Evolutionary conservation across 2,113 vertebrate genomes (phyloP), one percentile per base, ranked within the genome.

Genomic region (Motacilla tschutschensis): DNA sequence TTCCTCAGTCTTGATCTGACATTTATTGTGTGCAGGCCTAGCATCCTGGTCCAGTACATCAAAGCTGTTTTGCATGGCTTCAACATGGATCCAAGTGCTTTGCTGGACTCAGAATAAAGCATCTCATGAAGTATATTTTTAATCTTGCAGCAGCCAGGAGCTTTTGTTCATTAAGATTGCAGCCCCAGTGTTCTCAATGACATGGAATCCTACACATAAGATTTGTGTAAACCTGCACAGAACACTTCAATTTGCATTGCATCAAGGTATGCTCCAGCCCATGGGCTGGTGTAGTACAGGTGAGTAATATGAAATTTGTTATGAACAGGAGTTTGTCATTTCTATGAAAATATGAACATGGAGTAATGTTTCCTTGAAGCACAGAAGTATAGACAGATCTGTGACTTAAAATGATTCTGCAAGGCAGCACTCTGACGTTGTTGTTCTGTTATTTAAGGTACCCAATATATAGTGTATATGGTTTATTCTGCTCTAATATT

Each of bases 141-240:
- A 22, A 40, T 21, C 35, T 57, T 75, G 38, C 20, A 35, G 21
- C 8, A 31, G 36, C 4, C 8, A 4, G 47, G 17, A 79, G 72
- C 35, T 10, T 47, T 70, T 48, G 33, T 50, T 67, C 31, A 8
- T 60, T 13, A 8, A 54, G 60, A 64, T 4, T 13, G 9, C 17
- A 81, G 36, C 40, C 14, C 26, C 38, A 18, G 20, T 43, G 58
- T 5, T 48, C 41, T 41, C 6, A 0, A 17, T 3, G 16, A 3
- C 17, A 6, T 1, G 38, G 36, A 66, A 21, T 40, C 25, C 47
- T 25, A 26, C 18, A 21, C 1, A 0, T 0, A 4, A 5, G 6
- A 4, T 38, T 33, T 55, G 33, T 65, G 35, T 14, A 31, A 80
- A 35, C 9, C 35, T 31, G 20, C 31, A 29, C 35, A 58, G 53